Conservation (phyloP, 2,888 invertebrate species). For the Eupsilia transversa region DNA sequence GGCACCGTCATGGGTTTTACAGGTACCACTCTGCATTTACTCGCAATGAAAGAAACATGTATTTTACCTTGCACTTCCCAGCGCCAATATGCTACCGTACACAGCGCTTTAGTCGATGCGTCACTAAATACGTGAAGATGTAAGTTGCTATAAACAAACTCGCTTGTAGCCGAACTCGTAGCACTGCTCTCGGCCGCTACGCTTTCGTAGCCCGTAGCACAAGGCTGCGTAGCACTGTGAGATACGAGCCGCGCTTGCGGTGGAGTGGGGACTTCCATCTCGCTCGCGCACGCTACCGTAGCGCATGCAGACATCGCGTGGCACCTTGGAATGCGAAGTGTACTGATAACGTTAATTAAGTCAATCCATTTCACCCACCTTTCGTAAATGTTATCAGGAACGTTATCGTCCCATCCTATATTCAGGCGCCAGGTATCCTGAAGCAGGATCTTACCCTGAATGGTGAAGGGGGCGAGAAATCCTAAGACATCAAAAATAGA, state of each 20-base stretch:
- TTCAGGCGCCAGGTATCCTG: constrained; percentile 17
- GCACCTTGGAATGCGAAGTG: too few species aligned
- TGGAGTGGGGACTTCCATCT: too few species aligned
- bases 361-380: constrained; percentile 1
- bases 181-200: neutral
- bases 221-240: too few species aligned
- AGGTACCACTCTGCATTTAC: constrained; percentile 1
- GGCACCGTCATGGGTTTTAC: constrained; percentile 7
- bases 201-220: constrained; percentile 2
- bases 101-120: neutral
- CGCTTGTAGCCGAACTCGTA: too few species aligned
- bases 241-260: too few species aligned
- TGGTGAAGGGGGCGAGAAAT: neutral
- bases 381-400: neutral
- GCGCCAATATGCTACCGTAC: neutral
- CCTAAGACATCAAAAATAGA: constrained; percentile 10
- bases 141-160: too few species aligned
- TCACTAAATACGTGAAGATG: neutral
- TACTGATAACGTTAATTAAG: too few species aligned
- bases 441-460: constrained; percentile 5
- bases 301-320: too few species aligned
- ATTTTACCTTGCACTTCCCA: too few species aligned
- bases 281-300: too few species aligned
- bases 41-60: too few species aligned
- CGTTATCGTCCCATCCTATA: constrained; percentile 12